Percentiles rank a stretch among this genome's conserved stretches.
Evolutionary conservation across 2,797 vertebrate genomes (phyloP).

Genomic region (Mormyrops attenuatus): DNA sequence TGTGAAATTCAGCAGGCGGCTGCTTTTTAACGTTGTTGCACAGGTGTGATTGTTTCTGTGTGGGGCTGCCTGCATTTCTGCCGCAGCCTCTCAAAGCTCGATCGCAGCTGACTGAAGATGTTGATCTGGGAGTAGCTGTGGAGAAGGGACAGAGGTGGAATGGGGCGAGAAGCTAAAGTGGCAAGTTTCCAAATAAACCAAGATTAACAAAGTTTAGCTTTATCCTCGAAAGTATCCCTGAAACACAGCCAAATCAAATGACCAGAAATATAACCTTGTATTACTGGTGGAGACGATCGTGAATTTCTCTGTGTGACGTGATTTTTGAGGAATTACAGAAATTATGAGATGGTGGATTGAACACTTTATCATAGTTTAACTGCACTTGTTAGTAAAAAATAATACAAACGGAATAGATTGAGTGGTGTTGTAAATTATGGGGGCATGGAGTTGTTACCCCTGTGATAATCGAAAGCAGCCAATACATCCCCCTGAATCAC

Average conservation of each 20-base stretch:
- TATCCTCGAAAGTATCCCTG: background rate
- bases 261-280: background rate
- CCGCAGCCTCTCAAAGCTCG: background rate
- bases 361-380: background rate
- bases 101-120: background rate
- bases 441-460: too few relatives aligned
- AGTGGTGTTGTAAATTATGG: background rate
- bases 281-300: background rate
- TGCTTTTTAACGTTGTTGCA: background rate
- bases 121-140: background rate
- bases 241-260: background rate
- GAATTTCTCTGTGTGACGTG: background rate
- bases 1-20: background rate
- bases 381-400: background rate
- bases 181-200: background rate
- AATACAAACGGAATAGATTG: background rate
- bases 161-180: background rate
- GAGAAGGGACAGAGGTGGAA: background rate
- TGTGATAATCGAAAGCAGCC: background rate
- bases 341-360: background rate
- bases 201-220: too few relatives aligned
- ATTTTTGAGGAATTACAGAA: background rate
- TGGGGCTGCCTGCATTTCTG: background rate
- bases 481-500: background rate
- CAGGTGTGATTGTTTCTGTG: background rate